phyloP scores from a whole-genome alignment of 1,140 invertebrate genomes.

The Drosophila repletoides region DNA sequence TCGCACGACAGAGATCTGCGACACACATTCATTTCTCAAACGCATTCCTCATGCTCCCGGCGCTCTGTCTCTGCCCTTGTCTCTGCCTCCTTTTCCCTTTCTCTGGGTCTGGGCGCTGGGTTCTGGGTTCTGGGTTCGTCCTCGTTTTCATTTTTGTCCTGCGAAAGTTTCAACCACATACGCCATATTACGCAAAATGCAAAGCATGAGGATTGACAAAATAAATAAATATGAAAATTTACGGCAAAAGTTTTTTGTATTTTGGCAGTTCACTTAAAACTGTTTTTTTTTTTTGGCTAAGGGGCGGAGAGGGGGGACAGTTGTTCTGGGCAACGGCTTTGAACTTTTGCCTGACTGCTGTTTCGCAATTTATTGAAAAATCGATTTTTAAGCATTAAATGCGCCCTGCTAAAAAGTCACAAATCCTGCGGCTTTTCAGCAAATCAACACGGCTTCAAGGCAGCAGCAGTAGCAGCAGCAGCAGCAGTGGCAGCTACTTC shows the following conservation, averaged over 20 bases:
- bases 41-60: slow-evolving; percentile 43
- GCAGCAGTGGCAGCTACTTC: slow-evolving; percentile 23
- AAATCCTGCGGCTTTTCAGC: slow-evolving; percentile 75
- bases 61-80: background rate
- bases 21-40: slow-evolving; percentile 51
- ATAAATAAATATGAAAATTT: slow-evolving; percentile 81
- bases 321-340: slow-evolving; percentile 54
- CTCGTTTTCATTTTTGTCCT: slow-evolving; percentile 18
- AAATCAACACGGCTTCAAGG: slow-evolving; percentile 67
- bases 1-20: slow-evolving; percentile 53
- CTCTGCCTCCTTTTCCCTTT: background rate
- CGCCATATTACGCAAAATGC: slow-evolving; percentile 52
- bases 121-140: background rate
- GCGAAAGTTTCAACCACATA: slow-evolving; percentile 54
- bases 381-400: slow-evolving; percentile 73
- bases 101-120: too few relatives aligned
- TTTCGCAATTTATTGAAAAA: slow-evolving; percentile 74
- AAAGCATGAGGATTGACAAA: slow-evolving; percentile 72
- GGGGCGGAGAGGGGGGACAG: background rate
- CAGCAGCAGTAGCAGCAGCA: slow-evolving; percentile 23
- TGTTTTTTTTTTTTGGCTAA: background rate
- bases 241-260: slow-evolving; percentile 67
- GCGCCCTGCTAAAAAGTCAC: slow-evolving; percentile 45
- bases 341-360: slow-evolving; percentile 47
- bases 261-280: slow-evolving; percentile 54